A percentile compares a stretch with the other conserved stretches of the same genome.
Evolutionary conservation across 2,888 invertebrate genomes (phyloP).

Genomic region (Drosophila ustulata): DNA sequence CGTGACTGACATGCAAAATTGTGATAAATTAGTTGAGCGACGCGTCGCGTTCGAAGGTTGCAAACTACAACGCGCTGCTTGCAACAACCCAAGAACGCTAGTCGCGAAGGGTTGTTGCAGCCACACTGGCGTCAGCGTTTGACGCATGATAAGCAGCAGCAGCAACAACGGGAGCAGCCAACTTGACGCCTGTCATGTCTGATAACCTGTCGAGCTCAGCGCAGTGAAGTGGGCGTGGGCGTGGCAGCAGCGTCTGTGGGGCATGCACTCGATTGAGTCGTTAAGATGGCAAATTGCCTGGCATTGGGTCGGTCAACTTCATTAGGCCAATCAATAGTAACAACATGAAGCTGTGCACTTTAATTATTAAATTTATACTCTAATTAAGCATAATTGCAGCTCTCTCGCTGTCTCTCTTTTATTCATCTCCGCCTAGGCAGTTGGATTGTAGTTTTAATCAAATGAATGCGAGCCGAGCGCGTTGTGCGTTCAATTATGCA

Average conservation of each 20-base stretch:
- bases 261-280: conserved; percentile 30
- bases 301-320: conserved; percentile 66
- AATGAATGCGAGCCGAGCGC: conserved; percentile 45
- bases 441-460: conserved; percentile 51
- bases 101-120: conserved; percentile 32
- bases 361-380: conserved; percentile 64
- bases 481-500: conserved; percentile 52
- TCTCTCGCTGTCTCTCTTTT: not conserved
- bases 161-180: conserved; percentile 19
- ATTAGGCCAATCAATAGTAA: conserved; percentile 62
- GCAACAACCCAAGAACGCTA: not conserved
- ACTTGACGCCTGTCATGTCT: conserved; percentile 39
- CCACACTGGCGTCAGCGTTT: conserved; percentile 32
- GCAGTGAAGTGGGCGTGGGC: conserved; percentile 7
- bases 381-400: conserved; percentile 61
- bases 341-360: conserved; percentile 45
- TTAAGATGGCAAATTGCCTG: conserved; percentile 25
- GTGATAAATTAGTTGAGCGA: conserved; percentile 71
- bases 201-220: conserved; percentile 24
- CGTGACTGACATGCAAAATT: conserved; percentile 81
- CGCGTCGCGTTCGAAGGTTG: not conserved
- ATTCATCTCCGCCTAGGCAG: not conserved
- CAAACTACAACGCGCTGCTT: not conserved
- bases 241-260: not conserved
- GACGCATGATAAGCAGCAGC: conserved; percentile 45